A percentile compares a stretch with the other conserved stretches of the same genome.
Conservation (phyloP, 1,140 invertebrate genomes). For the Zaprionus lachaisei region DNA sequence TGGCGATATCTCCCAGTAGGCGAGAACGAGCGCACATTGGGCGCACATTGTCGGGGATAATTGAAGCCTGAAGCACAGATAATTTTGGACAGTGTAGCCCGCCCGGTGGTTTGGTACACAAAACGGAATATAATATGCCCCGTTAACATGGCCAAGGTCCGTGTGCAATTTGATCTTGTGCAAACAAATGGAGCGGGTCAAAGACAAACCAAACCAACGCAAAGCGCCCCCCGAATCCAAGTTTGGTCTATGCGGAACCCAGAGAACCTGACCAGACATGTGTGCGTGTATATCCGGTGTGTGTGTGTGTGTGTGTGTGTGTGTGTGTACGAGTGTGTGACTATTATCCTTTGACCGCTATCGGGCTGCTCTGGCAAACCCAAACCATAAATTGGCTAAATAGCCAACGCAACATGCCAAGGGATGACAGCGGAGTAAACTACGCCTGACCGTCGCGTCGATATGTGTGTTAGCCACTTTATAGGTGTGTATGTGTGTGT, state of each 20-base stretch:
- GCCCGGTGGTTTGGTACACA: constrained; percentile 29
- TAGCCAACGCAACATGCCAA: constrained; percentile 65
- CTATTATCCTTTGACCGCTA: constrained; percentile 82
- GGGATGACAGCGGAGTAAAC: constrained; percentile 68
- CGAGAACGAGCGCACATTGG: not conserved
- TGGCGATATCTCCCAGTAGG: not conserved
- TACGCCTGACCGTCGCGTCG: constrained; percentile 59
- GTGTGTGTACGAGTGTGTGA: constrained; percentile 35
- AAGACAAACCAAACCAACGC: constrained; percentile 41
- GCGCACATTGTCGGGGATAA: not conserved
- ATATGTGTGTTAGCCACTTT: constrained; percentile 50
- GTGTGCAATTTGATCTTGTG: constrained; percentile 72
- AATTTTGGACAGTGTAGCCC: constrained; percentile 38
- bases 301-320: not conserved
- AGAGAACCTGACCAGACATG: not conserved
- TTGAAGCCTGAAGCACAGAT: not conserved
- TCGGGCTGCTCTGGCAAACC: constrained; percentile 55
- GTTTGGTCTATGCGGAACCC: constrained; percentile 31
- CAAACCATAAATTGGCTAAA: constrained; percentile 82
- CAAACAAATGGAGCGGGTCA: constrained; percentile 75
- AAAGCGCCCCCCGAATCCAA: constrained; percentile 40
- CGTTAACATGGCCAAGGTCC: constrained; percentile 55
- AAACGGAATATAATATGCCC: constrained; percentile 58
- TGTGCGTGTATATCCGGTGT: not conserved
- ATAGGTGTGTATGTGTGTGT: constrained; percentile 16